These are phyloP conservation scores for Murina feae DNA, from an alignment of 2,113 vertebrate species.

Conservation along the genomic window DNA sequence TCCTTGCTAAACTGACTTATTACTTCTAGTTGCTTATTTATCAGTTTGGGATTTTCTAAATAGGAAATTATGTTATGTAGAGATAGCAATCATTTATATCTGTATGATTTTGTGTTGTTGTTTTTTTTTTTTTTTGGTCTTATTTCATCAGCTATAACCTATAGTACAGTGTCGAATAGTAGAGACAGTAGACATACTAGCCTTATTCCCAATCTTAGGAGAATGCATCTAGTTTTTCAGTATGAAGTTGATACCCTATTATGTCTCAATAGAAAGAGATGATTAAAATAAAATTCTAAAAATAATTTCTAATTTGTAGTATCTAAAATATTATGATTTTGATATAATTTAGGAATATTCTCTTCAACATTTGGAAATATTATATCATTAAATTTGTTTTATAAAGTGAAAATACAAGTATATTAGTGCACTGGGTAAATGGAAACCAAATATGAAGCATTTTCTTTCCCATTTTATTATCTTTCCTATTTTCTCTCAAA, in stretches of 20 bases:
- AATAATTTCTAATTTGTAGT: background rate
- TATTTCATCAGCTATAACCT: background rate
- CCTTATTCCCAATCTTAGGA: background rate
- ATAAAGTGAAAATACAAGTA: background rate
- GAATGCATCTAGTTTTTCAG: no score
- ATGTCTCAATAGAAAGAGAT: background rate
- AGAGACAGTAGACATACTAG: background rate
- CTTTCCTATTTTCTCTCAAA: background rate
- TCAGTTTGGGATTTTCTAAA: background rate
- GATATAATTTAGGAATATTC: background rate
- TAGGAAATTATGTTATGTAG: background rate
- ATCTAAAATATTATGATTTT: background rate
- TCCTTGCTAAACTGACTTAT: background rate
- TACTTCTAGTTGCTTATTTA: background rate
- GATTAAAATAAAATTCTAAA: background rate
- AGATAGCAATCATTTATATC: background rate
- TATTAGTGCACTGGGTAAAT: background rate
- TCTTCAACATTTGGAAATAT: conserved; percentile 3
- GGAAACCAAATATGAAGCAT: background rate
- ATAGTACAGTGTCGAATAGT: background rate
- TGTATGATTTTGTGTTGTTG: background rate
- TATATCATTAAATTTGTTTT: background rate
- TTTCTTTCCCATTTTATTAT: conserved; percentile 22
- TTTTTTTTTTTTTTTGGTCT: background rate
- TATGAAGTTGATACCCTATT: background rate